A percentile compares a stretch with the other conserved stretches of the same genome.
Evolutionary conservation across 1,140 invertebrate species (phyloP).

Genomic region (Centruroides sculpturatus): DNA sequence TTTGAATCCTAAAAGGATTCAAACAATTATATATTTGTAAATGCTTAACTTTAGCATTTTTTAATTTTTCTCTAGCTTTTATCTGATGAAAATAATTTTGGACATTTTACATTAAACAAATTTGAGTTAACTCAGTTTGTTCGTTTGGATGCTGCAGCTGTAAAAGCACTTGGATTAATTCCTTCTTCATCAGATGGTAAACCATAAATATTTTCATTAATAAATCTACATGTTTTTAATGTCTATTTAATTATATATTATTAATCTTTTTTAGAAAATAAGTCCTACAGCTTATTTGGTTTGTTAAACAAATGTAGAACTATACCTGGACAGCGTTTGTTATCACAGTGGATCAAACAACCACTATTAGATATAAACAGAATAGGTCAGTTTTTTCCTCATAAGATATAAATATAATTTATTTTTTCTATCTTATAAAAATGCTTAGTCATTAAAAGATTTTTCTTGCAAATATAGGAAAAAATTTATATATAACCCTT

Average conservation of each 20-base stretch:
- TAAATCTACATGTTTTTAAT: not conserved
- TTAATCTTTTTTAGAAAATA: constrained; percentile 14
- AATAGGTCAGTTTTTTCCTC: constrained; percentile 27
- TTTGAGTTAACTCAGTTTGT: constrained; percentile 56
- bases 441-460: too few relatives aligned
- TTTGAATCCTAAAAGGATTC: too few relatives aligned
- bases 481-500: too few relatives aligned
- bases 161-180: constrained; percentile 68
- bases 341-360: constrained; percentile 83
- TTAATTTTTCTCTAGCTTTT: constrained; percentile 38
- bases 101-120: constrained; percentile 49
- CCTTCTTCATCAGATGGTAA: constrained; percentile 28
- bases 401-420: too few relatives aligned
- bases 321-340: constrained; percentile 55
- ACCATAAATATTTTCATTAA: not conserved
- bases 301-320: constrained; percentile 77
- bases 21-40: too few relatives aligned
- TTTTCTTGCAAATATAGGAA: too few relatives aligned
- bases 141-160: constrained; percentile 67
- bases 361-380: constrained; percentile 55
- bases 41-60: too few relatives aligned
- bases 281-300: constrained; percentile 48
- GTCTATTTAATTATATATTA: not conserved
- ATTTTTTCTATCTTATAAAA: too few relatives aligned
- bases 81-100: constrained; percentile 57